Base-by-base conservation (phyloP, 2,113 vertebrate species). In the Megaptera novaeangliae region DNA sequence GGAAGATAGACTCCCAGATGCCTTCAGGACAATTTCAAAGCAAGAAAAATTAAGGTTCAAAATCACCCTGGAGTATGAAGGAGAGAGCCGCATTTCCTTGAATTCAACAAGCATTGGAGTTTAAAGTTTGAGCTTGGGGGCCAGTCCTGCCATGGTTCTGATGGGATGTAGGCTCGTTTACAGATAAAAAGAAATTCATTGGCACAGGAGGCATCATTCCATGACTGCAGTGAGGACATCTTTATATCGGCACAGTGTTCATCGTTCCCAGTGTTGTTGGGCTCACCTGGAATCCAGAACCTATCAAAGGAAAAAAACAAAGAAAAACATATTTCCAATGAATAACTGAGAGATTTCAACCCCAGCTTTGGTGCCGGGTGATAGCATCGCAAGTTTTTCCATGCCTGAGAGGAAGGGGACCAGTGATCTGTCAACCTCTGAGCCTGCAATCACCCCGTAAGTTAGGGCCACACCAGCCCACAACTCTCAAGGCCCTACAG, bases 211-310 rank as follows among this genome's bases (percentile, higher is more conserved):
- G 0, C 31, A 29, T 98, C 98, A 31, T 98, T 98, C 97, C 97
- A 98, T 25, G 92, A 95, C 87, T 2, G 68, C n/a, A 86, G 86
- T 0, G 83, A 83, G 23, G 29, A 4, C 0, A 0, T 1, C 11
- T 0, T 96, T 78, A 98, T 36, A 55, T 18, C 29, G 27, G 0
- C 96, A 81, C 96, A 98, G 44, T 97, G 97, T 78, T 98, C 97
- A 6, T 81, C 94, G 90, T 57, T 95, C 8, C 25, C 80, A 0
- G 0, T 0, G 59, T 98, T 98, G 71, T 96, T 98, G 89, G 97
- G 98, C 8, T 98, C 97, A 5, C 97, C 97, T 34, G 98, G 97
- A 46, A 90, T 87, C 97, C 98, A 98, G 96, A 94, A 98, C 74
- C 98, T 97, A 49, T 3, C n/a, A 27, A 71, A 68, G 20, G 36